These are phyloP conservation scores for Mola mola DNA, from an alignment of 2,113 vertebrate species.

Conservation along the genomic window DNA sequence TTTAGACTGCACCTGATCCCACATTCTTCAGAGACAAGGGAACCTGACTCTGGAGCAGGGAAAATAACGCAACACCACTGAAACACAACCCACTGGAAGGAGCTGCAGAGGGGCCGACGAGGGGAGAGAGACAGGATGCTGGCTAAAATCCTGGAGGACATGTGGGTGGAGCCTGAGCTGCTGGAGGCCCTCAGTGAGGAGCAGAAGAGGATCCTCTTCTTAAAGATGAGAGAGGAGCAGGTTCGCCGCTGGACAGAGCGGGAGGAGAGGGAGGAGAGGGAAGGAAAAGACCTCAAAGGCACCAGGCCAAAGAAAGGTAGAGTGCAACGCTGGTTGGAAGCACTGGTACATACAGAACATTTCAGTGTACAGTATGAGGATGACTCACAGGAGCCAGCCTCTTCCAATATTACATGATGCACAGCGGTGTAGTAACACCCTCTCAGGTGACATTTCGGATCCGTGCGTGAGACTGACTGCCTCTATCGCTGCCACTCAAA, in stretches of 20 bases:
- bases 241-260: conserved; percentile 82
- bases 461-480: conserved; percentile 42
- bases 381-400: neutral
- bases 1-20: conserved; percentile 44
- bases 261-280: conserved; percentile 72
- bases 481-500: conserved; percentile 24
- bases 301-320: conserved; percentile 75
- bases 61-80: conserved; percentile 34
- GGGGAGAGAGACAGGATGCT: conserved; percentile 70
- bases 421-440: conserved; percentile 29
- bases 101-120: no score
- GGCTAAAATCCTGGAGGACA: conserved; percentile 83
- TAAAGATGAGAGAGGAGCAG: conserved; percentile 86
- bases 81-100: conserved; percentile 34
- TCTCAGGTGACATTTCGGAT: conserved; percentile 47
- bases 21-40: conserved; percentile 39
- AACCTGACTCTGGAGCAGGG: conserved; percentile 56
- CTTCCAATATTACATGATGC: neutral
- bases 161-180: conserved; percentile 85
- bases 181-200: conserved; percentile 83
- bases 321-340: neutral
- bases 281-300: conserved; percentile 23
- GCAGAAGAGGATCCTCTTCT: conserved; percentile 83
- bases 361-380: neutral
- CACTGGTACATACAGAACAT: neutral